A percentile compares a stretch with the other conserved stretches of the same genome.
Conservation (phyloP, 1,140 invertebrate species). For the Campoletis sonorensis region DNA sequence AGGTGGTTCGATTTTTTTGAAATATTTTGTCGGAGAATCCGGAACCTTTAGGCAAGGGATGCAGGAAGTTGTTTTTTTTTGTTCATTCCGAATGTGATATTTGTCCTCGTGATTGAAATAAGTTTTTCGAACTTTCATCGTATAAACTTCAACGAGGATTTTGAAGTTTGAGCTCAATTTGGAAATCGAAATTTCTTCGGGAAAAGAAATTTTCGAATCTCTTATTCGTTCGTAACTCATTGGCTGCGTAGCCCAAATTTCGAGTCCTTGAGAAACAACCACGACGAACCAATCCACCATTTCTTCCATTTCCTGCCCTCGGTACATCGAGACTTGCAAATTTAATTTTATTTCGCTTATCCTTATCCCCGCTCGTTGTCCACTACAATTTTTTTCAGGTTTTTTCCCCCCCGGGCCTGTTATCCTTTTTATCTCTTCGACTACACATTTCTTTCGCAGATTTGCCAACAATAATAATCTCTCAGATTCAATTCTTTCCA, state of each 20-base stretch:
- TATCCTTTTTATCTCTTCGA: constrained; percentile 61
- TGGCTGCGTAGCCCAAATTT: constrained; percentile 57
- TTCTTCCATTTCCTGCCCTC: constrained; percentile 46
- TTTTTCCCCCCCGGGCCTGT: constrained; percentile 21
- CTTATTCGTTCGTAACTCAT: constrained; percentile 47
- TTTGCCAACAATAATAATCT: constrained; percentile 70
- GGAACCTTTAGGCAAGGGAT: constrained; percentile 33
- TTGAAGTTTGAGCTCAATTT: constrained; percentile 62
- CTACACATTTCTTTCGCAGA: constrained; percentile 59
- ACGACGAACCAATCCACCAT: constrained; percentile 62
- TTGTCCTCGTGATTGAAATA: constrained; percentile 59
- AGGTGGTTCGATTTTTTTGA: constrained; percentile 52
- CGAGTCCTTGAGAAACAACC: constrained; percentile 52
- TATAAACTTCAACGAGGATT: constrained; percentile 59
- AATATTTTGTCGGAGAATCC: constrained; percentile 59
- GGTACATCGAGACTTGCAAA: constrained; percentile 47
- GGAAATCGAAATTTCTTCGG: constrained; percentile 50
- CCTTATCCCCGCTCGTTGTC: constrained; percentile 48
- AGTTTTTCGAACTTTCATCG: constrained; percentile 52
- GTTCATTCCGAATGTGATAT: constrained; percentile 57
- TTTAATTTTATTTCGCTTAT: constrained; percentile 57
- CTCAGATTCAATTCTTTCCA: constrained; percentile 73
- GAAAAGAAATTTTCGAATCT: neutral
- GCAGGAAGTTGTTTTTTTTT: constrained; percentile 53
- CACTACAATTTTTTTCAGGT: neutral